These are phyloP conservation scores for Gari tellinella DNA, from an alignment of 2,888 invertebrate genomes.

Conservation along the genomic window DNA sequence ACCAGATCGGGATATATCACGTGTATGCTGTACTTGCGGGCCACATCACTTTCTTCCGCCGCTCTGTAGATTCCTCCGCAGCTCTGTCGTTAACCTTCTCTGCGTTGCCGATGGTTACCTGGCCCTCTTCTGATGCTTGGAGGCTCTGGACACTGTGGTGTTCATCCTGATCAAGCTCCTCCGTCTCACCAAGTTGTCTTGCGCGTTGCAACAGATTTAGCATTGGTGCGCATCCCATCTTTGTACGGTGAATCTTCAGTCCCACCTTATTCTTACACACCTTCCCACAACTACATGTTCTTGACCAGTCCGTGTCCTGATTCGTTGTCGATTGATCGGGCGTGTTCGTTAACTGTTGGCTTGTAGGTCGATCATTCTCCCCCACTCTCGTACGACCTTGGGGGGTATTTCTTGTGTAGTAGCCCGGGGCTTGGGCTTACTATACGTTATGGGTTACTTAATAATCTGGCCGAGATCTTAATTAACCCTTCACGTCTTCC, in stretches of 20 bases:
- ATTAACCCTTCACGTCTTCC: too few species aligned
- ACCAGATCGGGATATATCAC: too few species aligned
- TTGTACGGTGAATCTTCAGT: slow-evolving; percentile 18
- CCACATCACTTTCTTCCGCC: background rate
- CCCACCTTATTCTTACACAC: slow-evolving; percentile 19
- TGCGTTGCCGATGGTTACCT: background rate
- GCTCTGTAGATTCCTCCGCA: background rate
- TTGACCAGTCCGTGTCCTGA: slow-evolving; percentile 15
- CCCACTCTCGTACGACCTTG: too few species aligned
- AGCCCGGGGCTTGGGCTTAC: too few species aligned
- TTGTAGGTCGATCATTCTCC: too few species aligned
- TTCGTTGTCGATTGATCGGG: too few species aligned
- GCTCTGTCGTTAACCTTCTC: background rate
- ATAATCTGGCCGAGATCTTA: too few species aligned
- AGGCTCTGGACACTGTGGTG: slow-evolving; percentile 12
- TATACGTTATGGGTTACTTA: too few species aligned
- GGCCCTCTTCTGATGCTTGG: background rate
- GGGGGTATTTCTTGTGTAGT: too few species aligned
- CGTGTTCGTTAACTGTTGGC: too few species aligned
- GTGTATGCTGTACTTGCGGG: background rate
- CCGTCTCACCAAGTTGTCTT: slow-evolving; percentile 23
- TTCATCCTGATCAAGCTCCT: slow-evolving; percentile 17
- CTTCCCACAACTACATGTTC: slow-evolving; percentile 29
- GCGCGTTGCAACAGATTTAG: slow-evolving; percentile 23
- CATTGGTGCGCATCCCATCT: slow-evolving; percentile 20